These are phyloP conservation scores for Falco cherrug DNA, from an alignment of 2,797 vertebrate species.

Conservation along the genomic window DNA sequence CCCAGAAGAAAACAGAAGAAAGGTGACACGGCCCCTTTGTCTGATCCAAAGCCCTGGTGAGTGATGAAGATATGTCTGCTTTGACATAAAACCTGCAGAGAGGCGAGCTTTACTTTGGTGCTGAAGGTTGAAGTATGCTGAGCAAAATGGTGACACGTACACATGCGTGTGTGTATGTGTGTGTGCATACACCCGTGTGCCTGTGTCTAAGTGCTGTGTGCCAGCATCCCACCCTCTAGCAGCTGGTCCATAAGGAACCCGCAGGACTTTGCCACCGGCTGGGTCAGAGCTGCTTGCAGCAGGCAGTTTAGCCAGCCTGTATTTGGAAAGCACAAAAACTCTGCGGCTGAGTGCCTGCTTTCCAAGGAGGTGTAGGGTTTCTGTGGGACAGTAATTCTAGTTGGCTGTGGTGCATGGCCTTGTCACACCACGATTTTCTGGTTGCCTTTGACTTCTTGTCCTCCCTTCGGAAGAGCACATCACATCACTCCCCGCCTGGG, in stretches of 20 bases:
- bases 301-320: background rate
- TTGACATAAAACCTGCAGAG: background rate
- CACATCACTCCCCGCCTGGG: background rate
- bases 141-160: background rate
- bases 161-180: accelerated
- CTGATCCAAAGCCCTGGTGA: background rate
- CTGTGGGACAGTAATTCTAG: background rate
- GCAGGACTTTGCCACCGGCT: background rate
- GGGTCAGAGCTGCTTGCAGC: background rate
- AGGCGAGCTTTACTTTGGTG: background rate
- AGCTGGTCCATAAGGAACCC: background rate
- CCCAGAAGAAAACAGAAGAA: background rate
- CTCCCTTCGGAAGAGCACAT: background rate
- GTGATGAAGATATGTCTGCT: background rate
- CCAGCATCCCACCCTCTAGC: background rate
- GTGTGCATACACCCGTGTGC: accelerated
- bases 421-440: background rate
- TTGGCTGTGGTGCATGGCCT: background rate
- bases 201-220: background rate
- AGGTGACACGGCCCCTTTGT: background rate
- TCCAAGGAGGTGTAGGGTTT: background rate
- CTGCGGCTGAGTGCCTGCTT: background rate
- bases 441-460: background rate
- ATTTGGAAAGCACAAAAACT: background rate
- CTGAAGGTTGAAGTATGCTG: background rate